Evolutionary conservation across 2,888 invertebrate species (phyloP), one percentile per base, ranked within the genome.

Genomic region (Tribolium freemani): DNA sequence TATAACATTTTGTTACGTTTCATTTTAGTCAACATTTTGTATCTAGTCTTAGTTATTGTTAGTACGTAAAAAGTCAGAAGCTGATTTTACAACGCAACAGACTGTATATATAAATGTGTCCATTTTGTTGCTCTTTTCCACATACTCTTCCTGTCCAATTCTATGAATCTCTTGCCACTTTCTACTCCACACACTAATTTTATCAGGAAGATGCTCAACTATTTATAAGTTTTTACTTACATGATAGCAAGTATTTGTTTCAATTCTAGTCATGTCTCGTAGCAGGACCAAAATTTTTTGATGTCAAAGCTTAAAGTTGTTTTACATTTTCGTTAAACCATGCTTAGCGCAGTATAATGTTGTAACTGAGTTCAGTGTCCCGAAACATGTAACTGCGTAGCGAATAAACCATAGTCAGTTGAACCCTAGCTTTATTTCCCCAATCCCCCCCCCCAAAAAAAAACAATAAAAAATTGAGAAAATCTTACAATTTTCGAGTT

Each of bases 1-100:
- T 71, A 60, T 71, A 67, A 71, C 45, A 58, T 71, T 64, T 71
- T 66, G 64, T 71, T 71, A 70, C 54, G 48, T 44, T 53, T 60
- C 5, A 26, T 30, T 63, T 70, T 61, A 66, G 71, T 71, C 51
- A 71, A 21, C 44, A 51, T 64, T 66, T 71, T 64, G 11, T 70
- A 58, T 71, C 71, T 71, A 71, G 71, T 71, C 71, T 69, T 48
- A 13, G 20, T 45, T 21, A 45, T 56, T 67, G 45, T 66, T 66
- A 46, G 30, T 30, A 56, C 51, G 10, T 20, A 20, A 50, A 69
- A 53, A 51, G 4, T 48, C 60, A 51, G 5, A 16, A 53, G 46
- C 13, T 50, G 20, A 21, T 66, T 67, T 67, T 64, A 45, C 53
- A 21, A 38, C 11, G 50, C 51, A 64, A 64, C 60, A 60, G 48